A percentile compares a stretch with the other conserved stretches of the same genome.
These are phyloP conservation scores for Orius laevigatus DNA, from an alignment of 1,140 invertebrate genomes.

Conservation along the genomic window DNA sequence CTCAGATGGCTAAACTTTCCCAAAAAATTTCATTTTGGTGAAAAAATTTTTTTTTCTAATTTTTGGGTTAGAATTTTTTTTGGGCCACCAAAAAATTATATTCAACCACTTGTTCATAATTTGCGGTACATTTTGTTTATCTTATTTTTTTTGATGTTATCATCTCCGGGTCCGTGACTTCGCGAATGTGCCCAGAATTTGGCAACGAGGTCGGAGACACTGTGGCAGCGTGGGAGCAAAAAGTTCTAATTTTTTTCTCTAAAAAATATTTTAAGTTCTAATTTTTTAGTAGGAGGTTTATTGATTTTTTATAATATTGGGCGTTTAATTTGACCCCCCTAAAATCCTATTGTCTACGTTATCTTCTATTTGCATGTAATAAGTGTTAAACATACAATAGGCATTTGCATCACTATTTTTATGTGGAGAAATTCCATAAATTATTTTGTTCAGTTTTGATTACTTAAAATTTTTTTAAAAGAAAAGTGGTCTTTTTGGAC, in stretches of 20 bases:
- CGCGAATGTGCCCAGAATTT: background rate
- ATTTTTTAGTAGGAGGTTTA: background rate
- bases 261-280: background rate
- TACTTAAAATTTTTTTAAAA: no score
- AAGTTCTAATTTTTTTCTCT: background rate
- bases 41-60: no score
- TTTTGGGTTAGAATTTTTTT: no score
- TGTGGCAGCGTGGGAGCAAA: background rate
- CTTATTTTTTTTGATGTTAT: no score
- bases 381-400: constrained; percentile 12
- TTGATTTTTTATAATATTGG: constrained; percentile 6
- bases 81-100: no score
- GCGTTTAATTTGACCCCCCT: background rate
- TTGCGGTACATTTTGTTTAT: no score
- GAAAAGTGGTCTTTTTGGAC: no score
- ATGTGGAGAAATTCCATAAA: no score
- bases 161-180: background rate
- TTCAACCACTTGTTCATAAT: no score
- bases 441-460: no score
- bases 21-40: no score
- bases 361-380: constrained; percentile 10
- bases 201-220: background rate
- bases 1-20: no score
- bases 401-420: constrained; percentile 3
- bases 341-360: background rate